Base-by-base conservation (phyloP, 1,140 invertebrate species). In the Drosophila littoralis region DNA sequence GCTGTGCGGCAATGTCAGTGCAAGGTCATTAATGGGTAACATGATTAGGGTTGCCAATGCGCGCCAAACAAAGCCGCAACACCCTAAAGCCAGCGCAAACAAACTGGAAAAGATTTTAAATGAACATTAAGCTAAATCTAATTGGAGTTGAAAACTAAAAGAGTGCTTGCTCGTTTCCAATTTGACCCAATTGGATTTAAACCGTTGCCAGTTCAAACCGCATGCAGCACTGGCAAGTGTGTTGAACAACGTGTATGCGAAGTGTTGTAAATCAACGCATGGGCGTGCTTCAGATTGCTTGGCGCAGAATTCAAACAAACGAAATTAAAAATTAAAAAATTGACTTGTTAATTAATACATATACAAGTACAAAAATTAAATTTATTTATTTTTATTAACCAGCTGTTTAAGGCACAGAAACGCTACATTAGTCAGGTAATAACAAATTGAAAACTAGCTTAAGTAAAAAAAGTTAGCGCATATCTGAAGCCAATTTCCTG, bases 1-100 rank as follows among this genome's bases (percentile, higher is more conserved):
- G 65, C 77, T 86, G 64, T 77, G 76, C 77, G 71, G 82, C 81
- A 86, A 86, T 86, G 83, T 86, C 83, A 86, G 72, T 46, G 86
- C 81, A 90, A 90, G 85, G 85, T 90, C 81, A 90, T 75, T 28
- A 59, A 17, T 42, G 51, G 61, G 40, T 55, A 10, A 32, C 36
- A 48, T 61, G 77, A 79, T 79, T 67, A 86, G 75, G 72, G 76
- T 79, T 86, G 82, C 61, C 80, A 64, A 48, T 36, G 13, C 9
- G 3, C 0, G 8, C 1, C 42, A 45, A 22, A 32, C 36, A 75
- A 60, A 36, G 65, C 75, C 71, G 71, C 71, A 45, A 46, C 0
- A 1, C 1, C 1, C 1, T 8, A 50, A 60, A 12, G 2, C 10
- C 6, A 6, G n/a, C 0, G 0, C 7, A 13, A 38, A 38, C 6